Percentiles rank a stretch among this genome's conserved stretches.
Conservation (phyloP, 1,140 invertebrate species). For the Phocides pigmalion region DNA sequence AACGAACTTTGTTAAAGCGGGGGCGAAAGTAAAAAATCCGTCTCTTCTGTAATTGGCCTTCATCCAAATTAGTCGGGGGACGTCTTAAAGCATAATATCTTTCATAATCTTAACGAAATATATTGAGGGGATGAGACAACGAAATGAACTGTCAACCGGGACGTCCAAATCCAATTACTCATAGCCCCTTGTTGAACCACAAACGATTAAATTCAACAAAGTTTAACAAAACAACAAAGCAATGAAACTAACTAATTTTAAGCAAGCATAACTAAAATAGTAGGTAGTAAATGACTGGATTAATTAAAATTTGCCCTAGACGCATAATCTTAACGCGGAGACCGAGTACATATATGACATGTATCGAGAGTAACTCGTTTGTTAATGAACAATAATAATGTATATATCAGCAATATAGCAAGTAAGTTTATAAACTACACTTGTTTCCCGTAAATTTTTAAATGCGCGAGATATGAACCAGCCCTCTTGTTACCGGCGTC, state of each 20-base stretch:
- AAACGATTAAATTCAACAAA: not conserved
- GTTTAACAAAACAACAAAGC: not conserved
- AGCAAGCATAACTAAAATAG: too few species aligned
- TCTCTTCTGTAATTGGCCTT: conserved; percentile 66
- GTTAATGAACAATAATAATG: too few species aligned
- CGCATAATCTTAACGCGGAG: too few species aligned
- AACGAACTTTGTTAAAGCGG: conserved; percentile 49
- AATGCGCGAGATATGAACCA: too few species aligned
- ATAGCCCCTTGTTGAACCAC: conserved; percentile 8
- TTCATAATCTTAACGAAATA: conserved; percentile 73
- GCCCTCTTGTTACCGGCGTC: too few species aligned
- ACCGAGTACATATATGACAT: too few species aligned
- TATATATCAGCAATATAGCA: too few species aligned
- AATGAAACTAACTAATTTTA: not conserved
- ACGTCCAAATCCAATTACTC: conserved; percentile 76
- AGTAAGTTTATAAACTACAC: too few species aligned
- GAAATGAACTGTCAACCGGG: conserved; percentile 76
- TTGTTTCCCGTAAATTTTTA: too few species aligned
- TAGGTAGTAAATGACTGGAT: too few species aligned
- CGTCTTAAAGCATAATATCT: conserved; percentile 66
- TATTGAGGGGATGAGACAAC: conserved; percentile 63
- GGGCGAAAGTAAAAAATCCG: conserved; percentile 48
- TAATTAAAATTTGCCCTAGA: too few species aligned
- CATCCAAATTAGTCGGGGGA: conserved; percentile 64
- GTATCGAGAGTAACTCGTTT: too few species aligned